Evolutionary conservation across 2,888 invertebrate genomes (phyloP).

Genomic region (Lysandra bellargus): DNA sequence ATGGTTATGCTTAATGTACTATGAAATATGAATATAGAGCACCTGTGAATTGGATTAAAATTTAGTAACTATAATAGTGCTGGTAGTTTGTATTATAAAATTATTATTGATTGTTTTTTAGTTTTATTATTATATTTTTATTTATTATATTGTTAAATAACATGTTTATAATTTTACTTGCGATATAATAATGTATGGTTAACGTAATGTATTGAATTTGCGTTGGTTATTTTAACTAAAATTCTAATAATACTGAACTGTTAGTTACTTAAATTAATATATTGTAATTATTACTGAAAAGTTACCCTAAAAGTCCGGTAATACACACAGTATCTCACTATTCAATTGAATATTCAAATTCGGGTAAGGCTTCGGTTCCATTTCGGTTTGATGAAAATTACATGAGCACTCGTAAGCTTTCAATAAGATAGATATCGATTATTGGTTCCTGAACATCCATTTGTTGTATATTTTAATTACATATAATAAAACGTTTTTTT

Average conservation of each 20-base stretch:
- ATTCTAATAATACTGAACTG: too few species aligned
- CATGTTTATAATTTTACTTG: not conserved
- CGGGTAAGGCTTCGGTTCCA: not conserved
- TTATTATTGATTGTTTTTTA: too few species aligned
- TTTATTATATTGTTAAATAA: not conserved
- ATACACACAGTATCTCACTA: not conserved
- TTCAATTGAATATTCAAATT: conserved; percentile 1
- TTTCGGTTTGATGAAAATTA: conserved; percentile 8
- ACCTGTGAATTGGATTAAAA: not conserved
- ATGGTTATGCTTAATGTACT: conserved; percentile 7
- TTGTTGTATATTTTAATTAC: too few species aligned
- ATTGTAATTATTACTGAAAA: too few species aligned
- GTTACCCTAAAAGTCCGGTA: not conserved
- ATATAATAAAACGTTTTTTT: too few species aligned
- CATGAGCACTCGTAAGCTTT: conserved; percentile 15
- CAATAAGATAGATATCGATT: conserved; percentile 1
- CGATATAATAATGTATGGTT: too few species aligned
- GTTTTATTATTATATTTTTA: too few species aligned
- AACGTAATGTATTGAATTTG: too few species aligned
- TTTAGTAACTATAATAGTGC: not conserved
- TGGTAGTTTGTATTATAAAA: not conserved
- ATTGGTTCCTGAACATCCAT: not conserved
- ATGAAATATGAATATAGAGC: conserved; percentile 15
- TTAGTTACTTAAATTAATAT: too few species aligned
- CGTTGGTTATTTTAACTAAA: too few species aligned